These are phyloP conservation scores for Pollenia angustigena DNA, from an alignment of 2,888 invertebrate genomes.

Conservation along the genomic window DNA sequence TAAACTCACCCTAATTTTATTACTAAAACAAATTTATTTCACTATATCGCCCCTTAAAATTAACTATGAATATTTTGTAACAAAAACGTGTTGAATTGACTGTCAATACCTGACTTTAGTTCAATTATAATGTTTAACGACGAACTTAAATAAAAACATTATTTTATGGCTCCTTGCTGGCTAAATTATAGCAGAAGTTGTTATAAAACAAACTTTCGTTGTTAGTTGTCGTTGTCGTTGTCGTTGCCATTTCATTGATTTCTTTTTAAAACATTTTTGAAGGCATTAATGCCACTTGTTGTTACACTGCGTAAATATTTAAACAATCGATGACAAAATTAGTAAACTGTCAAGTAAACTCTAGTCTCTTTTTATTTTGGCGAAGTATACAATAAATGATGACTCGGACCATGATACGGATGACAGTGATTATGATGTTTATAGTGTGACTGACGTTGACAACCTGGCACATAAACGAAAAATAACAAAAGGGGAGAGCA, in stretches of 20 bases:
- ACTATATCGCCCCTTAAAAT: no score
- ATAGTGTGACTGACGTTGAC: slow-evolving; percentile 34
- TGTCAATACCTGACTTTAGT: neutral
- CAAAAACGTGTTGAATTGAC: neutral
- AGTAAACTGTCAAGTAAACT: slow-evolving; percentile 66
- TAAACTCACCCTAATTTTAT: neutral
- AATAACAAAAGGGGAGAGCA: neutral
- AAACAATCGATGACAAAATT: slow-evolving; percentile 70
- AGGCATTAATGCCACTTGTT: slow-evolving; percentile 65
- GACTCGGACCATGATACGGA: neutral
- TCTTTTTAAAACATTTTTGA: neutral
- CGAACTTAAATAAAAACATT: neutral
- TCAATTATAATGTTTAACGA: neutral
- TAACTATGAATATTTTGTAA: no score
- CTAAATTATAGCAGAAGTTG: neutral
- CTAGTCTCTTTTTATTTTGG: neutral
- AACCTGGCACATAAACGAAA: neutral
- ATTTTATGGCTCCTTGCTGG: neutral
- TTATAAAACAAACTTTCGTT: neutral
- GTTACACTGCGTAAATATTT: slow-evolving; percentile 70
- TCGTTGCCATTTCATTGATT: neutral
- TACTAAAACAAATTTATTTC: no score
- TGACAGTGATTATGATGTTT: slow-evolving; percentile 24
- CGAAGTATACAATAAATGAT: slow-evolving; percentile 16
- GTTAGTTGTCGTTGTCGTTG: neutral